These are phyloP conservation scores for Diaphora mendica DNA, from an alignment of 2,888 invertebrate species.

Conservation along the genomic window DNA sequence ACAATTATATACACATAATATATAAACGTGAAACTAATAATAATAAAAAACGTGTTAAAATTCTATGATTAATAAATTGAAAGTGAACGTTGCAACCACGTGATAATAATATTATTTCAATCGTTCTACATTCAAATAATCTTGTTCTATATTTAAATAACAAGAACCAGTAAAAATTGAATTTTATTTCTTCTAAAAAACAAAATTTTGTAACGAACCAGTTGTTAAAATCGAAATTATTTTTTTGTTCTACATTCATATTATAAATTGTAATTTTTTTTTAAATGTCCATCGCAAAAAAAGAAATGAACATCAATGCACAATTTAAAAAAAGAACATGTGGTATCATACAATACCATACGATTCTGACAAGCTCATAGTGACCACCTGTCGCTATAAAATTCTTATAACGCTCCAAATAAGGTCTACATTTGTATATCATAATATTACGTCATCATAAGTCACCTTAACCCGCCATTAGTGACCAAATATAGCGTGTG, in stretches of 20 bases:
- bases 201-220: background rate
- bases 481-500: background rate
- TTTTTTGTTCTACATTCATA: background rate
- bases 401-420: background rate
- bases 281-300: too few relatives aligned
- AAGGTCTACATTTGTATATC: background rate
- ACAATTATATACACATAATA: background rate
- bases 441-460: constrained; percentile 7
- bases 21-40: background rate
- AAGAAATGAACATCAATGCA: background rate
- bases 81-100: background rate
- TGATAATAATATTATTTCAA: background rate
- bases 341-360: background rate
- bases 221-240: background rate
- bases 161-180: background rate
- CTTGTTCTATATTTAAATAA: constrained; percentile 1
- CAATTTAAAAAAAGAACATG: background rate
- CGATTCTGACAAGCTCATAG: background rate
- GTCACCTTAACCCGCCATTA: constrained; percentile 14
- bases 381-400: constrained; percentile 11
- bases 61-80: background rate
- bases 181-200: background rate
- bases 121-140: background rate
- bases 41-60: background rate
- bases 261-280: background rate